phyloP scores from a whole-genome alignment of 2,888 invertebrate species.

The Blera fallax region DNA sequence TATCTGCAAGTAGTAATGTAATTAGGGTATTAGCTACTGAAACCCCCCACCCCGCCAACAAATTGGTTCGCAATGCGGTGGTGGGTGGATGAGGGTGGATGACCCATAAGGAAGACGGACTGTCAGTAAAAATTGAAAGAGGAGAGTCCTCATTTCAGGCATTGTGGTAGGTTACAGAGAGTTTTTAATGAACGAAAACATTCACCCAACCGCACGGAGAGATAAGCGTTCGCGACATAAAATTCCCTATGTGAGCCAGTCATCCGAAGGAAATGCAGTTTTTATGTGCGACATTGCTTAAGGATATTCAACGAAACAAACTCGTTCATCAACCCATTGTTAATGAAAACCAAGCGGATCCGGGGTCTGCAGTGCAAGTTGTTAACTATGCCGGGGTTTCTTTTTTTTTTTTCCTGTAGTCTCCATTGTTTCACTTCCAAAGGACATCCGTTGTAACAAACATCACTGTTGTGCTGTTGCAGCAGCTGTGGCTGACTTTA shows the following conservation, averaged over 20 bases:
- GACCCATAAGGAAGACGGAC: no score
- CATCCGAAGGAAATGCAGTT: slow-evolving; percentile 66
- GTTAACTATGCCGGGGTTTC: slow-evolving; percentile 50
- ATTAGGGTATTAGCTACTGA: neutral
- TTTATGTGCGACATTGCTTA: slow-evolving; percentile 64
- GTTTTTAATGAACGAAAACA: neutral
- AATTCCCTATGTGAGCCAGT: slow-evolving; percentile 58
- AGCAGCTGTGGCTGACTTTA: slow-evolving; percentile 68
- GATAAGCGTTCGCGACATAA: slow-evolving; percentile 56
- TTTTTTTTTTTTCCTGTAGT: slow-evolving; percentile 1
- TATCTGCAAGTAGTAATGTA: neutral
- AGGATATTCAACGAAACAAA: slow-evolving; percentile 59
- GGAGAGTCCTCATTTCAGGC: neutral
- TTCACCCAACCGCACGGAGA: slow-evolving; percentile 53
- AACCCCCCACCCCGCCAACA: no score
- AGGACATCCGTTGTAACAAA: slow-evolving; percentile 70
- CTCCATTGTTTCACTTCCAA: slow-evolving; percentile 59
- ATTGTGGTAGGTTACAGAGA: neutral
- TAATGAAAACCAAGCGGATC: slow-evolving; percentile 66
- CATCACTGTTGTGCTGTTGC: slow-evolving; percentile 62
- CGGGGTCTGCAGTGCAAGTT: slow-evolving; percentile 65
- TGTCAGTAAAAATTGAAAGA: no score
- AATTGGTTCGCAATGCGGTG: no score
- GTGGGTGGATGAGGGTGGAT: no score
- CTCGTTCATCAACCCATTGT: slow-evolving; percentile 64